phyloP scores from a whole-genome alignment of 2,888 invertebrate genomes.

The Agrypnus murinus region DNA sequence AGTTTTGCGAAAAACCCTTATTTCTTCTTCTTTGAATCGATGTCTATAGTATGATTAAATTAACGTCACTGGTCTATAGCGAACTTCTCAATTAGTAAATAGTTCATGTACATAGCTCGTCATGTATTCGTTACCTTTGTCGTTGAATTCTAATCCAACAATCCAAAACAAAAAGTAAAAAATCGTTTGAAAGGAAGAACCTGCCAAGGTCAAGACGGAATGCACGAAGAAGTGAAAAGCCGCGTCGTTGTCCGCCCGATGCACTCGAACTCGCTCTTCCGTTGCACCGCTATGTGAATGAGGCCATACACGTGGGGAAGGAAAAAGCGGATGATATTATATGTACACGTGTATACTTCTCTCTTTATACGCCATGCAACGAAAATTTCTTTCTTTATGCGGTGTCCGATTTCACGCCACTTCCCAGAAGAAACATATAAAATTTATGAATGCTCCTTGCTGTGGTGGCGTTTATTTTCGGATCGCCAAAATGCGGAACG shows the following conservation, averaged over 20 bases:
- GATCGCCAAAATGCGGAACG: constrained; percentile 45
- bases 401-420: constrained; percentile 41
- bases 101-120: too few relatives aligned
- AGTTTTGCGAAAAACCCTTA: too few relatives aligned
- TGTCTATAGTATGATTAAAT: too few relatives aligned
- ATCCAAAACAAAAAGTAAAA: too few relatives aligned
- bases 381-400: constrained; percentile 36
- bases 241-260: too few relatives aligned
- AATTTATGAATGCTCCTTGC: too few relatives aligned
- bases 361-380: constrained; percentile 29
- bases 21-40: too few relatives aligned
- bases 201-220: constrained; percentile 31
- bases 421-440: constrained; percentile 48
- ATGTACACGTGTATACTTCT: constrained; percentile 48
- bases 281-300: constrained; percentile 44
- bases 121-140: too few relatives aligned
- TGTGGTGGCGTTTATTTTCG: too few relatives aligned
- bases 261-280: constrained; percentile 37
- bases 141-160: too few relatives aligned
- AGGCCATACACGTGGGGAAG: constrained; percentile 42
- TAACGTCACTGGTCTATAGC: too few relatives aligned
- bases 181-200: constrained; percentile 18
- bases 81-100: too few relatives aligned
- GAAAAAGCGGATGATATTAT: constrained; percentile 36
- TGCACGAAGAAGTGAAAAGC: constrained; percentile 25